Percentiles rank a stretch among this genome's conserved stretches.
Evolutionary conservation across 2,797 vertebrate species (phyloP).

Genomic region (Xerus rutilus): DNA sequence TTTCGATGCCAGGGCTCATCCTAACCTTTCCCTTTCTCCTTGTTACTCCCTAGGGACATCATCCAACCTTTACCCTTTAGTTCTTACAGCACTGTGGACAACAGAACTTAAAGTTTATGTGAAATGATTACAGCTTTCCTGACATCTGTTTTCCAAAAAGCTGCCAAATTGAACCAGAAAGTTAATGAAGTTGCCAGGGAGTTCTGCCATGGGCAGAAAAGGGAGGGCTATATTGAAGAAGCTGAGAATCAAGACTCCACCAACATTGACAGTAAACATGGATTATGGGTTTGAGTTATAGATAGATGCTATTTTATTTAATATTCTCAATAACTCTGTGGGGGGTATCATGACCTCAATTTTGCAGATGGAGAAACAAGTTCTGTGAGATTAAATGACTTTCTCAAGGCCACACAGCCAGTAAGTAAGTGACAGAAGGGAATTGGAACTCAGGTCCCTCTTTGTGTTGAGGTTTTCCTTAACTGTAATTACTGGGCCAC

Average conservation of each 20-base stretch:
- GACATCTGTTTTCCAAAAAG: not conserved
- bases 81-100: not conserved
- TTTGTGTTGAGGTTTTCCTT: not conserved
- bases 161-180: conserved; percentile 48
- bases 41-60: not conserved
- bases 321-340: not conserved
- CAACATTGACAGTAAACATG: not conserved
- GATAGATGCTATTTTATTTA: not conserved
- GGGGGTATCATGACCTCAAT: not conserved
- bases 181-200: conserved; percentile 17
- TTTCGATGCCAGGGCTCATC: not conserved
- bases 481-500: not conserved
- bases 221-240: not conserved
- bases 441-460: not conserved
- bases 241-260: not conserved
- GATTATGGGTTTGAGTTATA: not conserved
- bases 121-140: not conserved
- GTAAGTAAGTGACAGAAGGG: not conserved
- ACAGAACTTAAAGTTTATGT: not conserved
- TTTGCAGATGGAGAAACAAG: not conserved
- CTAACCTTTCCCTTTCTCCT: not conserved
- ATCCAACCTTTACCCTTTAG: not conserved
- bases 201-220: conserved; percentile 38
- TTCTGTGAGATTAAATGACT: not conserved
- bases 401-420: not conserved